phyloP scores from a whole-genome alignment of 2,113 vertebrate species.

The Smithornis capensis region DNA sequence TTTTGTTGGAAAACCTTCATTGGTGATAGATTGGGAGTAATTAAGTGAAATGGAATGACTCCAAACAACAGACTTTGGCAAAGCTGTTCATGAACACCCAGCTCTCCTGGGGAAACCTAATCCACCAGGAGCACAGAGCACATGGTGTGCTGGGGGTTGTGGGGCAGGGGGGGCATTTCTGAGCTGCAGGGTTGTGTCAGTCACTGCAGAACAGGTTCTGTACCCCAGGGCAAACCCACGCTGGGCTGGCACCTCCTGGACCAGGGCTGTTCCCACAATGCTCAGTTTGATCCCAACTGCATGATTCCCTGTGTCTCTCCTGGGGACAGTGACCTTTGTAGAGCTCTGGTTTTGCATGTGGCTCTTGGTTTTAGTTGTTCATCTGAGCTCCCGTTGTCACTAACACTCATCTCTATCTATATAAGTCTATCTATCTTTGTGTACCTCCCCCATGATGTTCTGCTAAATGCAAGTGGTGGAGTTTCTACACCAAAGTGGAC shows the following conservation, averaged over 20 bases:
- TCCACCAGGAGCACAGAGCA: neutral
- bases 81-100: neutral
- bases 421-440: neutral
- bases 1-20: conserved; percentile 5
- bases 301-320: accelerated
- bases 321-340: neutral
- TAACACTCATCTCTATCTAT: neutral
- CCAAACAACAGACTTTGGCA: neutral
- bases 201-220: neutral
- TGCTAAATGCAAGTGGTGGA: neutral
- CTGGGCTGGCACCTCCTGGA: neutral
- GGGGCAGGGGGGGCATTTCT: neutral
- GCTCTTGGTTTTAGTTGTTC: too few relatives aligned
- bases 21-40: neutral
- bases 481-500: neutral
- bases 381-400: neutral
- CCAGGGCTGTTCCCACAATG: accelerated
- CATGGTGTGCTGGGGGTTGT: neutral
- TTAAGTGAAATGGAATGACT: conserved; percentile 18
- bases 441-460: neutral
- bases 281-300: accelerated
- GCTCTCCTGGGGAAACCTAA: neutral
- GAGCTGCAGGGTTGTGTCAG: accelerated
- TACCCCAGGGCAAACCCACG: neutral
- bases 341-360: accelerated